phyloP scores from a whole-genome alignment of 2,113 vertebrate genomes.

The Takifugu bimaculatus region DNA sequence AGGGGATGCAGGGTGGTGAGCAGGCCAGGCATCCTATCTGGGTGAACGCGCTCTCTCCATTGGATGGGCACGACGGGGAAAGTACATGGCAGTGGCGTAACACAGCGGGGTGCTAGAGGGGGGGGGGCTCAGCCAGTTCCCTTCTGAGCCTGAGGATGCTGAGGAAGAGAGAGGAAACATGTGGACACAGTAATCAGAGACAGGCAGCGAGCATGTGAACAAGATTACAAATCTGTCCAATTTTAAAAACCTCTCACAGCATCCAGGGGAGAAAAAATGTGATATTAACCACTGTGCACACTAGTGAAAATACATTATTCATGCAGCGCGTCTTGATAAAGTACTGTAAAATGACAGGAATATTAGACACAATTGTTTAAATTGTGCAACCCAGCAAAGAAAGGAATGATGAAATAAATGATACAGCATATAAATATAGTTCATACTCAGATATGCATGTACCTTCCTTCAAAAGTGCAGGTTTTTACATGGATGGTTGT shows the following conservation, averaged over 20 bases:
- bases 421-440: too few species aligned
- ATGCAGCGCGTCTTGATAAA: too few species aligned
- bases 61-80: conserved; percentile 31
- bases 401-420: too few species aligned
- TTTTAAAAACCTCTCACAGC: conserved; percentile 26
- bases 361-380: too few species aligned
- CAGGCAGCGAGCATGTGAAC: conserved; percentile 1
- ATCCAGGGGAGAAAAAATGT: conserved; percentile 19
- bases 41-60: conserved; percentile 54
- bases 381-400: too few species aligned
- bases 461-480: too few species aligned
- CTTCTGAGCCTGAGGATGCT: conserved; percentile 23
- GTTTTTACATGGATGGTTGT: too few species aligned
- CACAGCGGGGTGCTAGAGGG: conserved; percentile 19
- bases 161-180: conserved; percentile 1
- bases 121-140: conserved; percentile 15
- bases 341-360: too few species aligned
- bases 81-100: conserved; percentile 27
- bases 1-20: conserved; percentile 52
- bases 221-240: conserved; percentile 12
- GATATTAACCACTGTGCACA: conserved; percentile 37
- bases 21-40: conserved; percentile 66
- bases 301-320: conserved; percentile 1
- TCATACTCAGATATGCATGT: too few species aligned
- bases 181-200: conserved; percentile 21